Evolutionary conservation across 2,797 vertebrate species (phyloP), one percentile per base, ranked within the genome.

Genomic region (Dipus sagitta): DNA sequence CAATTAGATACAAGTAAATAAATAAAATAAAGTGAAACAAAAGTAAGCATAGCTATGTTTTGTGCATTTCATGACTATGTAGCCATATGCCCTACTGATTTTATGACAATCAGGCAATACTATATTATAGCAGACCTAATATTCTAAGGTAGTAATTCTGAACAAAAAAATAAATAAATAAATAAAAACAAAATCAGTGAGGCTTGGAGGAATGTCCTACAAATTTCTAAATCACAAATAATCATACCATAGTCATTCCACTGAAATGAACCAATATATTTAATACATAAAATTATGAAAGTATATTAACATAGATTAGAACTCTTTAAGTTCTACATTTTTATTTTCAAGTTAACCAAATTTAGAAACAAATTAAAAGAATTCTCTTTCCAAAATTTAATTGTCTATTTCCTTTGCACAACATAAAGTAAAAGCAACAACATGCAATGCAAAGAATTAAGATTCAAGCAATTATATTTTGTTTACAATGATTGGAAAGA

Each of bases 81-180:
- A 65, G 21, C 94, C 81, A 92, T 83, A 84, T 71, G 96, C 34
- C 62, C 20, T 93, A 95, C 86, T 83, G 96, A 97, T 96, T 96
- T 80, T 79, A 13, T 93, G 77, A 97, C 87, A 96, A 95, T 85
- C 92, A 81, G 42, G 88, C 96, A 97, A 95, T 88, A 97, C 78
- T 80, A 97, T 67, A 94, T 32, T 88, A 92, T 72, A 14, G 80
- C 86, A 93, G 77, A 95, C 78, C 78, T 93, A 94, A 95, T 84
- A 75, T 95, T 82, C 14, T 93, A 94, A 96, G 96, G 28, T 23
- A 97, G 74, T 17, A 95, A 77, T 88, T 90, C 71, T 42, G 74
- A 75, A 58, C 91, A 89, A 65, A 87, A 6, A 95, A 95, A 77
- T 88, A 92, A 88, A 30, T n/a, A 68, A 28, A 92, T 9, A 23